phyloP scores from a whole-genome alignment of 2,797 vertebrate species.

The Toxotes lorentzi region DNA sequence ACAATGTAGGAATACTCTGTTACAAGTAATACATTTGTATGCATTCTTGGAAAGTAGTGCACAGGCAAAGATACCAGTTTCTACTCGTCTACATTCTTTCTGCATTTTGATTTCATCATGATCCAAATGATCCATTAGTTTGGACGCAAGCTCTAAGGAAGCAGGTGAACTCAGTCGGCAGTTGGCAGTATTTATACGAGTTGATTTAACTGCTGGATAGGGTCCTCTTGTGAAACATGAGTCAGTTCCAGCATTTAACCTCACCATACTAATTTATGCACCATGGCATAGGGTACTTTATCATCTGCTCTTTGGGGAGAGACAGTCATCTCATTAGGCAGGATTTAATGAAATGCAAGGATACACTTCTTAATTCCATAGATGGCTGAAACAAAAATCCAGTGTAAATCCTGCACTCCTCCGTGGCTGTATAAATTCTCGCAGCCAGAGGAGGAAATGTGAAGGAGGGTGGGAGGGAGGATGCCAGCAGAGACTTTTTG shows the following conservation, averaged over 20 bases:
- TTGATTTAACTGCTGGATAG: conserved; percentile 98
- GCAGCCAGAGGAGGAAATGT: conserved; percentile 51
- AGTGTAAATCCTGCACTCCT: conserved; percentile 92
- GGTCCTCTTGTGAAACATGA: conserved; percentile 99
- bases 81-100: conserved; percentile 30
- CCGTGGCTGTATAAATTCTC: conserved; percentile 69
- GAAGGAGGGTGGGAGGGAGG: conserved; percentile 24
- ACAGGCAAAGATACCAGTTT: conserved; percentile 27
- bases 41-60: not conserved
- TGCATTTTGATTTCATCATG: conserved; percentile 49
- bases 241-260: conserved; percentile 99
- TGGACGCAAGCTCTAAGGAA: conserved; percentile 52
- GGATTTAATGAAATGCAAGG: conserved; percentile 99
- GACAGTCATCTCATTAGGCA: conserved; percentile 99
- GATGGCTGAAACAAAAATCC: conserved; percentile 96
- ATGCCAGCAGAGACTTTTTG: conserved; percentile 21
- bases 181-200: conserved; percentile 97
- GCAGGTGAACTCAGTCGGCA: conserved; percentile 90
- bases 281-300: conserved; percentile 94
- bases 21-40: not conserved
- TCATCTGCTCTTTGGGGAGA: conserved; percentile 99
- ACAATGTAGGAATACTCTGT: not conserved
- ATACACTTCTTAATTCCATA: conserved; percentile 98
- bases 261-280: conserved; percentile 98
- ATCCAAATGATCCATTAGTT: conserved; percentile 56